Percentiles rank a stretch among this genome's conserved stretches.
Conservation (phyloP, 2,797 vertebrate species). For the Parambassis ranga region DNA sequence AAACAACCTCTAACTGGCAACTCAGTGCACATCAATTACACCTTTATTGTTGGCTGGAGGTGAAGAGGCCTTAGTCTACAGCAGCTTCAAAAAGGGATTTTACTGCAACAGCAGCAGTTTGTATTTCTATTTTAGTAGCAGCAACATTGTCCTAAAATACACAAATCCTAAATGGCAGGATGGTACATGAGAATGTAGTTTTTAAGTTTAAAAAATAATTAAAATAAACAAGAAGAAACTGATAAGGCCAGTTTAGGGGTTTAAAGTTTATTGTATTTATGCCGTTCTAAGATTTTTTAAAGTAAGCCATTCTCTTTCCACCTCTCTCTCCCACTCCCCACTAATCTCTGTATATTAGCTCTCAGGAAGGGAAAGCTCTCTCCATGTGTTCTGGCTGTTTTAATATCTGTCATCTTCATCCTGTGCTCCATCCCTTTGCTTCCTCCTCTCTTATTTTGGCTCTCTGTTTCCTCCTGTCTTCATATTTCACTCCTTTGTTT, state of each 20-base stretch:
- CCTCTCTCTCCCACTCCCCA: constrained; percentile 48
- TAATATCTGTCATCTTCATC: constrained; percentile 86
- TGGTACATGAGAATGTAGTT: constrained; percentile 15
- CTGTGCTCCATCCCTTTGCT: constrained; percentile 81
- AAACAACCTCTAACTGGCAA: constrained; percentile 57
- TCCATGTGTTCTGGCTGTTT: constrained; percentile 78
- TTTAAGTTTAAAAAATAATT: too few relatives aligned
- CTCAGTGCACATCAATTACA: constrained; percentile 50
- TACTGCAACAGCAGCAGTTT: constrained; percentile 13
- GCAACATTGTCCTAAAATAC: constrained; percentile 9
- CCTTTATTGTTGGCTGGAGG: constrained; percentile 53
- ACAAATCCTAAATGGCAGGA: constrained; percentile 7
- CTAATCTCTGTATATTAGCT: constrained; percentile 85
- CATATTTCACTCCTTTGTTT: constrained; percentile 83
- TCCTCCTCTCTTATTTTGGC: constrained; percentile 77
- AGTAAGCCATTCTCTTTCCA: constrained; percentile 22
- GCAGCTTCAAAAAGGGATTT: constrained; percentile 29
- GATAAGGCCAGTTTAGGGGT: constrained; percentile 25
- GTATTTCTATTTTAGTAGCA: constrained; percentile 19
- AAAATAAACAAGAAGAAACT: constrained; percentile 21
- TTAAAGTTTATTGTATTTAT: constrained; percentile 28
- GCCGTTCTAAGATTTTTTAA: constrained; percentile 14
- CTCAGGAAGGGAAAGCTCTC: constrained; percentile 78
- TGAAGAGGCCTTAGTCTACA: constrained; percentile 33
- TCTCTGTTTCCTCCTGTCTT: constrained; percentile 80